Conservation (phyloP, 2,888 invertebrate genomes). For the Papilio gigon region DNA sequence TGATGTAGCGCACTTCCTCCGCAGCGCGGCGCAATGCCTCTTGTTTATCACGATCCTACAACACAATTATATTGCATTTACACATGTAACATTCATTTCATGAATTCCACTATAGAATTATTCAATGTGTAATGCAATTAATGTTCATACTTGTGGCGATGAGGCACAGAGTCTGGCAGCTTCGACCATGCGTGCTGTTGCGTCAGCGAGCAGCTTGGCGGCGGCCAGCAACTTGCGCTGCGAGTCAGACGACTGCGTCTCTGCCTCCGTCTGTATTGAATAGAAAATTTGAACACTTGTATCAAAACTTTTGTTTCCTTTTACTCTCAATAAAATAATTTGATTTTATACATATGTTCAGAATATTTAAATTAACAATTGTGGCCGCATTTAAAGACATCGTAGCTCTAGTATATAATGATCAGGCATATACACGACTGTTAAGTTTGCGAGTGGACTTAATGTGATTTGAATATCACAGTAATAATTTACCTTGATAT, state of each 20-base stretch:
- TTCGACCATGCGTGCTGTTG: conserved; percentile 98
- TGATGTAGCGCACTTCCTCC: conserved; percentile 95
- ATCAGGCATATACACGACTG: too few relatives aligned
- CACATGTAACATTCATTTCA: not conserved
- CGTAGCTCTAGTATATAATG: too few relatives aligned
- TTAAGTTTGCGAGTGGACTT: too few relatives aligned
- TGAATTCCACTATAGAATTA: not conserved
- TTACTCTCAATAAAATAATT: too few relatives aligned
- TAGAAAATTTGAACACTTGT: too few relatives aligned
- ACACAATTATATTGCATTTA: not conserved
- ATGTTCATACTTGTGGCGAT: conserved; percentile 83
- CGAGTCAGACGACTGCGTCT: conserved; percentile 92
- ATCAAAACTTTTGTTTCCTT: too few relatives aligned
- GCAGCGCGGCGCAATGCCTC: conserved; percentile 93
- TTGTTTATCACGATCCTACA: conserved; percentile 90
- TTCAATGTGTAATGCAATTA: not conserved
- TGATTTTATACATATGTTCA: too few relatives aligned
- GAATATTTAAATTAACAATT: too few relatives aligned
- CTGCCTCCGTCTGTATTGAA: conserved; percentile 88
- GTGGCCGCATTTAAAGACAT: too few relatives aligned
- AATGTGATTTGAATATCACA: too few relatives aligned
- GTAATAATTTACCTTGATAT: conserved; percentile 96
- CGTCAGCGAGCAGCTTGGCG: conserved; percentile 96
- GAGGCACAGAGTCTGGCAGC: conserved; percentile 96
- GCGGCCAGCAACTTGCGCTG: conserved; percentile 95